Conservation (phyloP, 2,797 vertebrate genomes). For the Pseudomugil gertrudae region DNA sequence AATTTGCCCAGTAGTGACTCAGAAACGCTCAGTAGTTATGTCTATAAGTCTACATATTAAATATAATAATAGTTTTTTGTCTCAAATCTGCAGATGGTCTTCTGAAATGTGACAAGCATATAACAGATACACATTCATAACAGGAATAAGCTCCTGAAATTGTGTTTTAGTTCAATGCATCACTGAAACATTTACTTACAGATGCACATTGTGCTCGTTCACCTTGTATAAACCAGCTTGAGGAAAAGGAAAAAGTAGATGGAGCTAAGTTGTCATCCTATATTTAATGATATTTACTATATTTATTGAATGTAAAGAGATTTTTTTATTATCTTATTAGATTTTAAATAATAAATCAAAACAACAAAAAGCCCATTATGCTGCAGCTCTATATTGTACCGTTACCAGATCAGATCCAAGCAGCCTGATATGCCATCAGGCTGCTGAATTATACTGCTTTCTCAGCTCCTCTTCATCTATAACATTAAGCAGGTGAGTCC, state of each 20-base stretch:
- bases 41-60: neutral
- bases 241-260: neutral
- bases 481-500: neutral
- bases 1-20: neutral
- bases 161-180: neutral
- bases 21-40: neutral
- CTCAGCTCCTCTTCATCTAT: neutral
- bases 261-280: no score
- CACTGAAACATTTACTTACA: neutral
- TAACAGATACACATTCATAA: neutral
- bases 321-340: no score
- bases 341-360: no score
- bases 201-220: neutral
- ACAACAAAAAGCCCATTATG: neutral
- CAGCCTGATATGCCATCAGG: neutral
- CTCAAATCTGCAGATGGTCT: neutral
- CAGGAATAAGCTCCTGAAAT: neutral
- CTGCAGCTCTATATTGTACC: neutral
- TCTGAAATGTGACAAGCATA: neutral
- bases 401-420: slow-evolving; percentile 1
- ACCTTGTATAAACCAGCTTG: slow-evolving; percentile 7
- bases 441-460: neutral
- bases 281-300: no score
- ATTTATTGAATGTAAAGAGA: no score
- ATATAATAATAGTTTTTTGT: neutral